phyloP scores from a whole-genome alignment of 2,888 invertebrate genomes.

The Plagodis pulveraria region DNA sequence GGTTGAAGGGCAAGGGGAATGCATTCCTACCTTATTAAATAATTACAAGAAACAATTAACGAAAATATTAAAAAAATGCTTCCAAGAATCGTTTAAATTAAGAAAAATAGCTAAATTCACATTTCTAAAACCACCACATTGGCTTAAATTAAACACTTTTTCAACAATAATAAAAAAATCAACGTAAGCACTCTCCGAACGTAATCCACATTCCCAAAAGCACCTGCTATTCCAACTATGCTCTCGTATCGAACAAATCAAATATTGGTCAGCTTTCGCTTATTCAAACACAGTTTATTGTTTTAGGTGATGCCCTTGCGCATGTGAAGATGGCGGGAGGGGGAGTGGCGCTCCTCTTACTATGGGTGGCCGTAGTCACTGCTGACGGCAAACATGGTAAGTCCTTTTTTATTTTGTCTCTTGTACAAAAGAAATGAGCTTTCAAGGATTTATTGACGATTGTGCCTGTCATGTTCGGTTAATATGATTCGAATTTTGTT shows the following conservation, averaged over 20 bases:
- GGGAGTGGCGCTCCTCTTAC: constrained; percentile 74
- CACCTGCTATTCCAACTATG: constrained; percentile 40
- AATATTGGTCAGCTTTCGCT: constrained; percentile 70
- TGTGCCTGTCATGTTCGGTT: constrained; percentile 16
- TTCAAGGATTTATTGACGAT: constrained; percentile 12
- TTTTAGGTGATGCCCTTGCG: constrained; percentile 81
- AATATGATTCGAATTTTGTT: constrained; percentile 27
- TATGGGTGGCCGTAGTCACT: constrained; percentile 78
- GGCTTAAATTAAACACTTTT: too few relatives aligned
- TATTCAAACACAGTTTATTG: constrained; percentile 72
- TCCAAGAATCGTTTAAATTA: too few relatives aligned
- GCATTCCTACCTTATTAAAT: too few relatives aligned
- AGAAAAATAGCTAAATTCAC: too few relatives aligned
- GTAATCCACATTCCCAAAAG: constrained; percentile 5
- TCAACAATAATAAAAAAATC: too few relatives aligned
- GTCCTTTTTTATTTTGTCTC: constrained; percentile 39
- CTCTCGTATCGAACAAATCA: constrained; percentile 41
- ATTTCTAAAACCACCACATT: too few relatives aligned
- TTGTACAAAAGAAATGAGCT: constrained; percentile 5
- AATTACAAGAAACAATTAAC: too few relatives aligned
- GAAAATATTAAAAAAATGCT: too few relatives aligned
- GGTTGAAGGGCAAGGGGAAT: too few relatives aligned
- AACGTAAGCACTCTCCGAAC: background rate
- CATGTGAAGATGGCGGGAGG: constrained; percentile 78
- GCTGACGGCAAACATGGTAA: constrained; percentile 76